Evolutionary conservation across 2,888 invertebrate species (phyloP).

Genomic region (Spilosoma lubricipeda): DNA sequence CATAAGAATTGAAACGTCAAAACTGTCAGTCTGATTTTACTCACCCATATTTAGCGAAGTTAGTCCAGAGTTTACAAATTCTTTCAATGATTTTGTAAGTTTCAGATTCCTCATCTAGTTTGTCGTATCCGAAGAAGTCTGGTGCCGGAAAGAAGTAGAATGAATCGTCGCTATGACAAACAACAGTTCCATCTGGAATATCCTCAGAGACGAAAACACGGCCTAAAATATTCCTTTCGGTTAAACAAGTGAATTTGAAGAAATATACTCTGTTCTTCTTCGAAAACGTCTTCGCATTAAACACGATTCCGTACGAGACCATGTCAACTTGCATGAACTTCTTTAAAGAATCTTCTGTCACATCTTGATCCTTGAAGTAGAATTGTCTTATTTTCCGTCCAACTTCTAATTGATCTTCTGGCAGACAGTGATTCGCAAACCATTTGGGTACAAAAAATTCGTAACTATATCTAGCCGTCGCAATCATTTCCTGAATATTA

Average conservation of each 20-base stretch:
- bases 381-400: conserved; percentile 51
- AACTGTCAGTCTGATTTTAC: conserved; percentile 14
- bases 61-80: conserved; percentile 50
- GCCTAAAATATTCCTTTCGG: conserved; percentile 63
- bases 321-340: conserved; percentile 50
- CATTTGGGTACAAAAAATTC: conserved; percentile 33
- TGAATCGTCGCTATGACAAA: conserved; percentile 64
- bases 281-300: conserved; percentile 55
- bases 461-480: conserved; percentile 53
- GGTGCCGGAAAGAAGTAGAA: conserved; percentile 61
- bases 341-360: conserved; percentile 48
- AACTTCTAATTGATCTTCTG: conserved; percentile 53
- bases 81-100: conserved; percentile 61
- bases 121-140: conserved; percentile 28
- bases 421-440: conserved; percentile 42
- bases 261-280: conserved; percentile 59
- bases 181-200: conserved; percentile 43
- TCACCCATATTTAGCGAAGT: conserved; percentile 60
- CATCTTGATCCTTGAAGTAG: conserved; percentile 46
- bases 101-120: conserved; percentile 52
- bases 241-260: conserved; percentile 66
- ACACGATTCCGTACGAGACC: conserved; percentile 52
- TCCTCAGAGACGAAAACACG: conserved; percentile 40
- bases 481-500: conserved; percentile 44
- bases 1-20: too few species aligned